Conservation (phyloP, 2,113 vertebrate species). For the Orthonyx spaldingii region DNA sequence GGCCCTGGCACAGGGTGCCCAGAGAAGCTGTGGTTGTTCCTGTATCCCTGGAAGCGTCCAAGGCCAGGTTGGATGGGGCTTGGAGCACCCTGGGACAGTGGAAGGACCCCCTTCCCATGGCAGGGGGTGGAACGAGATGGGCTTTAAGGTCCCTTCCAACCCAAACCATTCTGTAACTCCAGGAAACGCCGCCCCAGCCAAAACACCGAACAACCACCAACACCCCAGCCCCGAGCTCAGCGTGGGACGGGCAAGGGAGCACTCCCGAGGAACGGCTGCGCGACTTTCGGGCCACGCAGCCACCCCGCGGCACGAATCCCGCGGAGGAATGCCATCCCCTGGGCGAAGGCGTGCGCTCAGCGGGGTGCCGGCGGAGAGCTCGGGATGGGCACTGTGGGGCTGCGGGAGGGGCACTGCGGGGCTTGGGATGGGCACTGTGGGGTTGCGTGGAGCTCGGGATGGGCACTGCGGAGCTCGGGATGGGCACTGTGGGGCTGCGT, state of each 20-base stretch:
- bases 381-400: background rate
- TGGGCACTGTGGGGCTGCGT: too few relatives aligned
- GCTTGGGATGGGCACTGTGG: too few relatives aligned
- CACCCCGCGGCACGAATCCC: rapidly evolving
- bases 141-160: background rate
- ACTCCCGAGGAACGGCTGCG: rapidly evolving
- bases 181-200: rapidly evolving
- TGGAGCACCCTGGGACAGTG: background rate
- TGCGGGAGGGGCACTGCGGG: too few relatives aligned
- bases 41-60: background rate
- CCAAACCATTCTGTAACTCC: background rate
- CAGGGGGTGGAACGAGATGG: rapidly evolving
- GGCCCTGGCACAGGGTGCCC: background rate
- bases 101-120: background rate
- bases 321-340: rapidly evolving
- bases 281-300: rapidly evolving
- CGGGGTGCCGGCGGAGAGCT: rapidly evolving
- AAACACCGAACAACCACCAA: background rate
- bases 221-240: rapidly evolving
- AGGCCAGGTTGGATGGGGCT: rapidly evolving
- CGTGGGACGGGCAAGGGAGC: rapidly evolving
- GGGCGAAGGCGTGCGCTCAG: rapidly evolving
- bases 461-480: too few relatives aligned
- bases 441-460: too few relatives aligned
- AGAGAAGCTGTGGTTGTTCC: background rate